Conservation (phyloP, 2,797 vertebrate species). For the Rhadinocentrus ornatus region DNA sequence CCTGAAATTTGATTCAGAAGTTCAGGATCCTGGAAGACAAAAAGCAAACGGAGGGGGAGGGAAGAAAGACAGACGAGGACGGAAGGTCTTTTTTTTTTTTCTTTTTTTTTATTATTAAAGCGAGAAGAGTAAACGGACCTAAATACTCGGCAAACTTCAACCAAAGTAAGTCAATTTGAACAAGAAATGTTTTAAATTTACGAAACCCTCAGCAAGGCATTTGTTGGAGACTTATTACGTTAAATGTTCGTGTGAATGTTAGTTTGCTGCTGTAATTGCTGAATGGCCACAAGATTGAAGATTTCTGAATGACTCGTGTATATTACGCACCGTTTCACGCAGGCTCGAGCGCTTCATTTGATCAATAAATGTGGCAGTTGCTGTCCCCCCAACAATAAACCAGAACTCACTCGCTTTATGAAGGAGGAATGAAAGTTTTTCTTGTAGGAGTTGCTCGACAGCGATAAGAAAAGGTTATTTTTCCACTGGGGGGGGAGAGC, state of each 20-base stretch:
- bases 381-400: background rate
- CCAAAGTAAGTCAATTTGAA: constrained; percentile 67
- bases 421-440: background rate
- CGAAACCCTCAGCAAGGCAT: background rate
- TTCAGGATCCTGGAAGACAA: constrained; percentile 79
- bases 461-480: constrained; percentile 9
- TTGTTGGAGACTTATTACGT: background rate
- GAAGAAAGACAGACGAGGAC: constrained; percentile 59
- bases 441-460: constrained; percentile 18
- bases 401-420: background rate
- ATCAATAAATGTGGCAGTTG: constrained; percentile 23
- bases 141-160: constrained; percentile 48
- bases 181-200: constrained; percentile 1
- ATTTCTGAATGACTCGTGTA: constrained; percentile 43
- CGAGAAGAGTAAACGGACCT: constrained; percentile 50
- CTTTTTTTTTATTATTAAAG: too few species aligned
- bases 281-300: constrained; percentile 31
- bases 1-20: constrained; percentile 86
- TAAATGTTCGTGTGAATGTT: background rate
- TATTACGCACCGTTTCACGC: constrained; percentile 48
- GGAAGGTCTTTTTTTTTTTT: constrained; percentile 24
- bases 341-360: constrained; percentile 21
- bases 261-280: constrained; percentile 22
- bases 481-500: constrained; percentile 13
- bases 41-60: constrained; percentile 76